Evolutionary conservation across 2,113 vertebrate species (phyloP), one percentile per base, ranked within the genome.

Genomic region (Platichthys stellatus): DNA sequence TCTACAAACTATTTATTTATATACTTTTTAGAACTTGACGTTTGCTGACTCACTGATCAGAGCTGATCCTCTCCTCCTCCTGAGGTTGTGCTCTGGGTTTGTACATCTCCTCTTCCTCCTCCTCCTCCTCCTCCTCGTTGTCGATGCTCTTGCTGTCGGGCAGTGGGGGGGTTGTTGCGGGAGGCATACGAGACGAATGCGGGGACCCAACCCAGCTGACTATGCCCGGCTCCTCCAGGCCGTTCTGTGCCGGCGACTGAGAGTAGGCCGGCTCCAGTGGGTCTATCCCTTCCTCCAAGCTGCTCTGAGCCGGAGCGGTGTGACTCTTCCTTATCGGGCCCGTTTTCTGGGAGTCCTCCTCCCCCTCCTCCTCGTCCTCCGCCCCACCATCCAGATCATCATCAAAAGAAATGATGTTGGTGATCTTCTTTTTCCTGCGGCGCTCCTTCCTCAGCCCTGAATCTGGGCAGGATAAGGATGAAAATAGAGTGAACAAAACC

Each of bases 351-450:
- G 72, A 64, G 40, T 87, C 92, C 1, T 92, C 90, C 62, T 93
- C 92, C 0, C 60, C 85, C 21, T 90, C 93, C 60, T 92, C 93
- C 49, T 94, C 93, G 2, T 94, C 95, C n/a, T 96, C 96, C 0
- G 95, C 96, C 2, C 96, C 97, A 7, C 82, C 92, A 0, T 97
- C 96, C 61, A 97, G 93, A 20, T 95, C 93, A 31, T 95, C 94
- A 35, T 98, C 97, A 81, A 99, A 99, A 3, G 97, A 99, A 82
- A 99, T 99, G 7, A 99, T 99, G 91, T 98, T 97, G 66, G 97
- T 97, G 91, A 99, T 93, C 88, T 97, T 98, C 90, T 98, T 99
- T 90, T 96, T 99, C 92, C 96, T 96, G 70, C 96, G 96, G 5
- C 97, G 91, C 75, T 98, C 97, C 73, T 95, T 98, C 92, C 90